Percentiles rank a stretch among this genome's conserved stretches.
Evolutionary conservation across 2,888 invertebrate species (phyloP).

Genomic region (Automeris io): DNA sequence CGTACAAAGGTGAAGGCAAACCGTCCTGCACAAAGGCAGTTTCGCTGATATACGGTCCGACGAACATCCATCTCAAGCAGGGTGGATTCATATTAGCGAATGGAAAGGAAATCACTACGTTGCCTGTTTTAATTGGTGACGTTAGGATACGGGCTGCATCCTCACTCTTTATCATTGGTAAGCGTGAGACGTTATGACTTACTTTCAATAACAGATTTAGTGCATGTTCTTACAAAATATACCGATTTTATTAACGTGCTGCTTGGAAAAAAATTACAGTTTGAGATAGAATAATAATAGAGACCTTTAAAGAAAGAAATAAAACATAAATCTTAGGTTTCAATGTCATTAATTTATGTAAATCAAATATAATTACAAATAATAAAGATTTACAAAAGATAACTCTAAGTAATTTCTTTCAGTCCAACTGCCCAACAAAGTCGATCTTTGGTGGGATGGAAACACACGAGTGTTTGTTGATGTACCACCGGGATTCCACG

Average conservation of each 20-base stretch:
- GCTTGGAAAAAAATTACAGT: no score
- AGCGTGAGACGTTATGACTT: no score
- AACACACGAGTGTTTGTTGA: conserved; percentile 89
- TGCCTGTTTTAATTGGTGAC: conserved; percentile 80
- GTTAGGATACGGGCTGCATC: conserved; percentile 85
- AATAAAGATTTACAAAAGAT: no score
- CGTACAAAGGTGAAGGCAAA: conserved; percentile 69
- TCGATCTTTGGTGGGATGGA: conserved; percentile 94
- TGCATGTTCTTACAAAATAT: no score
- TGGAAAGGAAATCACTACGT: conserved; percentile 79
- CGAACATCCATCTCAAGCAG: conserved; percentile 84
- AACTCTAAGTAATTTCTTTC: conserved; percentile 30
- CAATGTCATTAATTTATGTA: no score
- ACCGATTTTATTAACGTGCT: no score
- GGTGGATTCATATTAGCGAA: conserved; percentile 82
- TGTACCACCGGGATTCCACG: conserved; percentile 83
- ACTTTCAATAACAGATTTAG: no score
- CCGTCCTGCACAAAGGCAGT: conserved; percentile 91
- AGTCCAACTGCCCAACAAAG: conserved; percentile 85
- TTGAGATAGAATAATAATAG: no score
- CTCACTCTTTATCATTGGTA: conserved; percentile 84
- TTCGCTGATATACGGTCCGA: conserved; percentile 75
- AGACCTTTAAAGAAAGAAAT: no score
- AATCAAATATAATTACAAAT: no score
- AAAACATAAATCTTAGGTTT: no score